Evolutionary conservation across 2,888 invertebrate species (phyloP), one percentile per base, ranked within the genome.

Genomic region (Lymantria dispar): DNA sequence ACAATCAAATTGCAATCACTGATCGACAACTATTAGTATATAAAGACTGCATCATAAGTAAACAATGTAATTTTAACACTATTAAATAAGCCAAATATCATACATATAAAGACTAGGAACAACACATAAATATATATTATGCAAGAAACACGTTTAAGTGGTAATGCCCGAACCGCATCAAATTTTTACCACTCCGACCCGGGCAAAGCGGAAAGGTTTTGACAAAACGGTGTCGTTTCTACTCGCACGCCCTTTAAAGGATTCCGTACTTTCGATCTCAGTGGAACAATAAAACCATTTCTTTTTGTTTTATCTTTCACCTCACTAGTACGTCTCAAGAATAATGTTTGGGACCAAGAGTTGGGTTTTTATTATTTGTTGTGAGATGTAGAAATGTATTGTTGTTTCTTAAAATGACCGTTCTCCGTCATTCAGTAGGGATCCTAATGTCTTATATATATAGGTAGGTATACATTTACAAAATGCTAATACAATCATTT

Each of bases 271-370:
- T 76, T 68, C 75, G 72, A 76, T 79, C 80, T 79, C 77, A 50
- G 66, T 59, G 78, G 78, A 67, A 76, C 78, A 70, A 79, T 80
- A 82, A 80, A 79, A 76, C 74, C 70, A 78, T 80, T 80, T 71
- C 74, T 76, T 75, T 78, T 78, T 78, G 77, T 74, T 79, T 79
- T 78, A 75, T 76, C 75, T 76, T 72, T 69, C 71, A 72, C 66
- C 80, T 68, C 68, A 68, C 62, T 60, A 53, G 56, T 56, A 42
- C 51, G 67, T 58, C 58, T 58, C 58, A 60, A 64, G 69, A 71
- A 68, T 71, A 65, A 68, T 70, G 64, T 61, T 59, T 56, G 62
- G 60, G 54, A 60, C 60, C 59, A 45, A 63, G 47, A 45, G 43
- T 60, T 52, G 52, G 63, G 56, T 66, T 64, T 57, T 64, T 10